phyloP scores from a whole-genome alignment of 2,888 invertebrate genomes.

The Chironomus tentans region DNA sequence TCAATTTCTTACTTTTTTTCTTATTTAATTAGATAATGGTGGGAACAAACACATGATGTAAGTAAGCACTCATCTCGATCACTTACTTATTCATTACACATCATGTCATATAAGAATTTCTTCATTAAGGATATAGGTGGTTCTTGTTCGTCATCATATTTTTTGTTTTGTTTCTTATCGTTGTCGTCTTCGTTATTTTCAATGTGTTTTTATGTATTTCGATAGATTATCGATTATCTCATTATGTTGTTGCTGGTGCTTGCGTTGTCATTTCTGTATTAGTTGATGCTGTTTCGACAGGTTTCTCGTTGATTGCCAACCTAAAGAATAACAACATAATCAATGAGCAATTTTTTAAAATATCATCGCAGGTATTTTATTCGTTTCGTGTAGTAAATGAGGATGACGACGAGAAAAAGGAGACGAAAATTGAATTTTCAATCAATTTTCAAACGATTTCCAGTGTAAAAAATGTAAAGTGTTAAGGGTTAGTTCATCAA shows the following conservation, averaged over 20 bases:
- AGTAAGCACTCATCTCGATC: neutral
- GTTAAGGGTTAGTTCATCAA: too few species aligned
- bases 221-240: constrained; percentile 1
- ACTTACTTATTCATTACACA: too few species aligned
- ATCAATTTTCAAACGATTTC: neutral
- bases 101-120: too few species aligned
- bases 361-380: too few species aligned
- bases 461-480: neutral
- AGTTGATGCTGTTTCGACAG: constrained; percentile 51
- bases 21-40: too few species aligned
- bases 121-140: too few species aligned
- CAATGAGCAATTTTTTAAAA: too few species aligned
- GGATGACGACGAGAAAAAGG: neutral
- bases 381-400: neutral
- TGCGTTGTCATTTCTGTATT: constrained; percentile 44
- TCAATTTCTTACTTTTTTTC: neutral
- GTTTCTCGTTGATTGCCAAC: constrained; percentile 56
- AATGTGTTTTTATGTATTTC: neutral
- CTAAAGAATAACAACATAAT: constrained; percentile 28
- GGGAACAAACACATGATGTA: neutral
- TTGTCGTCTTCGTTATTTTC: neutral
- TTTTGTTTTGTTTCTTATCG: neutral
- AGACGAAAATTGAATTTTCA: constrained; percentile 10
- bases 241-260: constrained; percentile 38
- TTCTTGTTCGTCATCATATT: neutral